Percentiles rank a stretch among this genome's conserved stretches.
These are phyloP conservation scores for Axinella damicornis DNA, from an alignment of 37 sponge, comb jelly and placozoan species.

Conservation along the genomic window DNA sequence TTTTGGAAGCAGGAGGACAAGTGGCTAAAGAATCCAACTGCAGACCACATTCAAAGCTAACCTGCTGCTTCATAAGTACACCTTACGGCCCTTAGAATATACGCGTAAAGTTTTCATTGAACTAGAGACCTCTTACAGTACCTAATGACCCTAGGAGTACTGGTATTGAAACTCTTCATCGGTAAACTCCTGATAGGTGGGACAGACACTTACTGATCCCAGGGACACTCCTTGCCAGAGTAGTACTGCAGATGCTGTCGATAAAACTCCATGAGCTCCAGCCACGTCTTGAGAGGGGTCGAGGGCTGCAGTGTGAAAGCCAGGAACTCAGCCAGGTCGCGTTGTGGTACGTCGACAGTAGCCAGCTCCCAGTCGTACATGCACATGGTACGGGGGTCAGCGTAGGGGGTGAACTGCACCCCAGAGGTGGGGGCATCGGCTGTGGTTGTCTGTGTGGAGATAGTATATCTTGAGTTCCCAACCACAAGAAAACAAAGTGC, in stretches of 20 bases:
- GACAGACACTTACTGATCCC: constrained; percentile 14
- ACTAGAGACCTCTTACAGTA: too few relatives aligned
- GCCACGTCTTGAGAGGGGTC: constrained; percentile 10
- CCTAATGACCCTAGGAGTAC: too few relatives aligned
- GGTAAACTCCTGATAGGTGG: too few relatives aligned
- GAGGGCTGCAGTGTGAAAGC: constrained; percentile 55
- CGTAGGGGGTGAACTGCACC: constrained; percentile 29
- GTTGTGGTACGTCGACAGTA: constrained; percentile 66
- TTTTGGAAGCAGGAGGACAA: too few relatives aligned
- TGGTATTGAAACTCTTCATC: too few relatives aligned
- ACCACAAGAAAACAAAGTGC: neutral
- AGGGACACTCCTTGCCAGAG: constrained; percentile 37
- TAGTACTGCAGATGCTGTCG: constrained; percentile 42
- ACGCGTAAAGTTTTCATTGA: too few relatives aligned
- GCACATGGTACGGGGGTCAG: constrained; percentile 59
- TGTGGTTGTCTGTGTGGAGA: too few relatives aligned
- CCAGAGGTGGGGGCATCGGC: neutral
- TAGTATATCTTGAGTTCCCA: neutral
- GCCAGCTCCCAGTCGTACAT: constrained; percentile 89
- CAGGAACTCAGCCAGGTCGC: constrained; percentile 77
- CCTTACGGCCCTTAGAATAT: too few relatives aligned
- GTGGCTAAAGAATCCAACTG: too few relatives aligned
- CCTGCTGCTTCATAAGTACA: too few relatives aligned
- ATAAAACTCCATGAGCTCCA: constrained; percentile 63
- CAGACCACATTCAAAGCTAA: too few relatives aligned